Percentiles rank a stretch among this genome's conserved stretches.
Conservation (phyloP, 2,113 vertebrate species). For the Cynopterus brachyotis region DNA sequence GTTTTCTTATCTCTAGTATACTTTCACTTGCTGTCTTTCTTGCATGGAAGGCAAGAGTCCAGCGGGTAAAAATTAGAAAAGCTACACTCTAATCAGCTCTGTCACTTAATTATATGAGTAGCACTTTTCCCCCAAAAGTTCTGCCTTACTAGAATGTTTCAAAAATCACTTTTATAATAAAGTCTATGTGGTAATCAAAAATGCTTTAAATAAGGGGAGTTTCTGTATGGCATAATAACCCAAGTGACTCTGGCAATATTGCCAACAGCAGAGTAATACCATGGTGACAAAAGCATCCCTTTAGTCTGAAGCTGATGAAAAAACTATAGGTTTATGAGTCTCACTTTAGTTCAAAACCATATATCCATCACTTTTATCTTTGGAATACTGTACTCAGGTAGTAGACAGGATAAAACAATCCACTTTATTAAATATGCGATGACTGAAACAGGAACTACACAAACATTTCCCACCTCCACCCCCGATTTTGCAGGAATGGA, state of each 20-base stretch:
- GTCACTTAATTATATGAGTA: neutral
- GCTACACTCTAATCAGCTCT: neutral
- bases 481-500: neutral
- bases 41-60: neutral
- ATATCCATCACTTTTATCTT: neutral
- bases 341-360: neutral
- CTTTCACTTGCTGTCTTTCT: neutral
- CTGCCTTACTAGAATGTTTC: neutral
- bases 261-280: neutral
- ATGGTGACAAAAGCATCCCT: neutral
- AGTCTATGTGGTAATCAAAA: neutral
- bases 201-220: neutral
- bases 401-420: neutral
- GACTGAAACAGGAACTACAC: neutral
- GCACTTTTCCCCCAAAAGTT: conserved; percentile 27
- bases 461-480: neutral
- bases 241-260: neutral
- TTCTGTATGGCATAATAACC: neutral
- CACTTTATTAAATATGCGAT: neutral
- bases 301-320: neutral
- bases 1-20: neutral
- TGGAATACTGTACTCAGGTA: neutral
- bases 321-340: neutral
- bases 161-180: neutral
- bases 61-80: neutral